A percentile compares a stretch with the other conserved stretches of the same genome.
These are phyloP conservation scores for Fulmarus glacialis DNA, from an alignment of 2,113 vertebrate genomes.

Conservation along the genomic window DNA sequence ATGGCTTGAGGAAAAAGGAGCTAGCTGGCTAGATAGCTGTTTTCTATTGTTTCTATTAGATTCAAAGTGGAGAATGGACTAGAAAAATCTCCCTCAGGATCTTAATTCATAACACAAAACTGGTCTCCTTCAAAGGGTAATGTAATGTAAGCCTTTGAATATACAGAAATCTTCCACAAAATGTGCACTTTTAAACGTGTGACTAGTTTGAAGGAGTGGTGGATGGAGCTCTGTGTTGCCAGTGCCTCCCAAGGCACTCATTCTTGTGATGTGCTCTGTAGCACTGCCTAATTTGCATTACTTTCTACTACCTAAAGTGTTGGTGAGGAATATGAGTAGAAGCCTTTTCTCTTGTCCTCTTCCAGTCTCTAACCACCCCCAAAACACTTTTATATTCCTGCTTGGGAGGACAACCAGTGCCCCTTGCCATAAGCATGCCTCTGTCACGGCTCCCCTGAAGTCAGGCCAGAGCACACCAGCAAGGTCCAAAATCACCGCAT, in stretches of 20 bases:
- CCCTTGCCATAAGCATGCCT: neutral
- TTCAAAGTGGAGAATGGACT: neutral
- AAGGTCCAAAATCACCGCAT: fast-evolving
- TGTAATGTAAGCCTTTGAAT: neutral
- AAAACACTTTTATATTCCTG: neutral
- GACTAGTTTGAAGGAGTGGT: neutral
- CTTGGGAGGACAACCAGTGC: neutral
- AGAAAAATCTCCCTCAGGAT: neutral
- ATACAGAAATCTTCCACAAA: neutral
- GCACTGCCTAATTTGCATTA: neutral
- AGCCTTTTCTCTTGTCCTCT: neutral
- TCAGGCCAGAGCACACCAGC: neutral
- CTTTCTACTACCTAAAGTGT: neutral
- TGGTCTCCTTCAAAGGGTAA: neutral
- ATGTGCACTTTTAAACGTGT: neutral
- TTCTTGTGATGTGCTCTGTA: neutral
- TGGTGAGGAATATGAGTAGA: neutral
- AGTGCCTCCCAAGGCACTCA: neutral
- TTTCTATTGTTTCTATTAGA: neutral
- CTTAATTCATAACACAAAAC: neutral
- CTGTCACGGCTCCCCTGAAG: neutral
- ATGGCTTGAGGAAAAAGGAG: neutral
- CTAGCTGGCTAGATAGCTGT: neutral
- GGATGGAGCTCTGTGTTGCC: neutral
- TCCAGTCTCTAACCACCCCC: neutral